Evolutionary conservation across 2,797 vertebrate species (phyloP), one percentile per base, ranked within the genome.

Genomic region (Pangasius larnaudii): DNA sequence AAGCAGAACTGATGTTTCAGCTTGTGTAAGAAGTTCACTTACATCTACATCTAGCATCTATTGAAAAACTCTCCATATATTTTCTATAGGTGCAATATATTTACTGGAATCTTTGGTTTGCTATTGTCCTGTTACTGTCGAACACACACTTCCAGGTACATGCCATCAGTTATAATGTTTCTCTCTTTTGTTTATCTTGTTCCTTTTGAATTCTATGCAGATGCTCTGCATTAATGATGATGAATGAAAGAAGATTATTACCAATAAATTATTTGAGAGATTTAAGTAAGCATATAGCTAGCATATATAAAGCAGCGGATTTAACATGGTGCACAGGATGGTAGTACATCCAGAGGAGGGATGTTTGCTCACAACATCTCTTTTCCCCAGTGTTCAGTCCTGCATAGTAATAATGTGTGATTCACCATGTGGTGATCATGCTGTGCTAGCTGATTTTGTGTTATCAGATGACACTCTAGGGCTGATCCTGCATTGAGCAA

Each of bases 371-470:
- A 51, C 69, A 30, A 74, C 74, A n/a, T 51, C 58, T n/a, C 58
- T 51, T 61, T 74, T 10, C 67, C 24, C 4, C 10, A 63, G 22
- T 86, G 42, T 88, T 85, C 39, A n/a, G 78, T 87, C 56, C 71
- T 81, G 61, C 74, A 83, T 63, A 87, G 36, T 79, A 89, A 89
- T 85, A 88, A 88, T 11, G 18, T 89, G 63, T 86, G 84, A 88
- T 88, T 89, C 61, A 27, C 36, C 42, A 53, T 86, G 75, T 71
- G 84, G 90, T 71, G 67, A 81, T 85, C 90, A 87, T 85, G 86
- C 85, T 80, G 88, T 4, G 71, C 53, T 51, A 22, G 79, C 69
- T 91, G 86, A 90, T 89, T 91, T 89, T 86, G 84, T 89, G 88
- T 89, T 88, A 91, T 87, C 67, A 51, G 56, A 72, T 83, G n/a